Base-by-base conservation (phyloP, 1,140 invertebrate species). In the Pachyrhynchus sulphureomaculatus region DNA sequence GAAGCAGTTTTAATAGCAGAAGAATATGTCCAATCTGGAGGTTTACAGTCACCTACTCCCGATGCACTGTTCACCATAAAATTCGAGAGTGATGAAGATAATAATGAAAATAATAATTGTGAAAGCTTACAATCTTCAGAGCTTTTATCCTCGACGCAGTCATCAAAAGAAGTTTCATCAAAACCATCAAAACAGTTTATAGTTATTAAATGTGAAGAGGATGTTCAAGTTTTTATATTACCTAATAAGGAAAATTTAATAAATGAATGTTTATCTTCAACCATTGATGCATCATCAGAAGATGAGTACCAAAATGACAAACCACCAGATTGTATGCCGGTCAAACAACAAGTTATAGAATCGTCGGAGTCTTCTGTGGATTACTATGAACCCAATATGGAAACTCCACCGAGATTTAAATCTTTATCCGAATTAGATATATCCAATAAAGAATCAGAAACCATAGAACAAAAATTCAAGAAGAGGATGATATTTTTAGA, bases 1-100 rank as follows among this genome's bases (percentile, higher is more conserved):
- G 68, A 69, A 39, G 61, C 56, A 9, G 39, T 69, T 8, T 37
- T 41, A 1, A 49, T 69, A 10, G 66, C 57, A 0, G 63, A 60
- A 24, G 63, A 69, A 21, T 39, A 62, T 47, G 44, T 68, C 6
- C 45, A 69, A 48, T 51, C 56, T 36, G 63, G 63, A 9, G 45
- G 57, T 4, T 9, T 24, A 0, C 20, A 56, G 18, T 29, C 34
- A 15, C 57, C 63, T 13, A 37, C 18, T 15, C 63, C 63, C n/a
- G 47, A 45, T 26, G 36, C 55, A 4, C 39, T 65, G 8, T 65
- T 60, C 44, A 34, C 23, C 13, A 1, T 61, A 3, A 56, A 34
- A 3, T n/a, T n/a, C n/a, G n/a, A n/a, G n/a, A n/a, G n/a, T n/a
- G 2, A 24, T n/a, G 29, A 58, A 45, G n/a, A 45, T 17, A 23